Percentiles rank a stretch among this genome's conserved stretches.
phyloP scores from a whole-genome alignment of 2,888 invertebrate species.

The Ctena decussata region DNA sequence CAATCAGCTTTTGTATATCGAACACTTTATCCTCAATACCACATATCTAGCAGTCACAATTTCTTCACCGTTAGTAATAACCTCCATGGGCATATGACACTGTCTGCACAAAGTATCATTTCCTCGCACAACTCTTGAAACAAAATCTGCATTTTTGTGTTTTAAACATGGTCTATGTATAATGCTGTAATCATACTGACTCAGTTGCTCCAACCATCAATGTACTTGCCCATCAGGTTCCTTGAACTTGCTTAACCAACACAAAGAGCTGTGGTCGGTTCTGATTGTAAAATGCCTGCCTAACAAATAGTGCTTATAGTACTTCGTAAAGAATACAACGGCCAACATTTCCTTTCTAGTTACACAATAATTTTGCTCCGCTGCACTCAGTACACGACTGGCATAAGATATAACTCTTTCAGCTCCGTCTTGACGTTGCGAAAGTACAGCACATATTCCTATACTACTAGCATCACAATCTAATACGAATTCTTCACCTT shows the following conservation, averaged over 20 bases:
- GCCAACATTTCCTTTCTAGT: conserved; percentile 61
- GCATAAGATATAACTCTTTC: conserved; percentile 65
- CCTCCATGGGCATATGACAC: background rate
- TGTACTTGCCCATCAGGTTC: conserved; percentile 50
- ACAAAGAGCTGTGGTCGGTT: conserved; percentile 62
- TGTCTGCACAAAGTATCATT: too few relatives aligned
- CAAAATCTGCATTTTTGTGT: background rate
- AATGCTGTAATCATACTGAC: background rate
- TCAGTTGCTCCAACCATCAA: conserved; percentile 40
- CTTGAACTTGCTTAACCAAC: conserved; percentile 50
- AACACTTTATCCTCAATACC: background rate
- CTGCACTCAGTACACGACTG: conserved; percentile 35
- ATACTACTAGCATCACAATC: background rate
- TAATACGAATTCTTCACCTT: background rate
- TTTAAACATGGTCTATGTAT: background rate
- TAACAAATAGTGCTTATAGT: conserved; percentile 63
- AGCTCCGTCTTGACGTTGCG: conserved; percentile 54
- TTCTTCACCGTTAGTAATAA: background rate
- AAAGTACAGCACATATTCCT: conserved; percentile 63
- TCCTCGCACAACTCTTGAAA: background rate
- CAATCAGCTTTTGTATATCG: too few relatives aligned
- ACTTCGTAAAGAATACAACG: conserved; percentile 56
- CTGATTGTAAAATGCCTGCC: conserved; percentile 46
- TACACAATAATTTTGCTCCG: conserved; percentile 57
- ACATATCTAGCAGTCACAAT: background rate